Conservation (phyloP, 2,888 invertebrate species). For the Alloscopus bannaensis region DNA sequence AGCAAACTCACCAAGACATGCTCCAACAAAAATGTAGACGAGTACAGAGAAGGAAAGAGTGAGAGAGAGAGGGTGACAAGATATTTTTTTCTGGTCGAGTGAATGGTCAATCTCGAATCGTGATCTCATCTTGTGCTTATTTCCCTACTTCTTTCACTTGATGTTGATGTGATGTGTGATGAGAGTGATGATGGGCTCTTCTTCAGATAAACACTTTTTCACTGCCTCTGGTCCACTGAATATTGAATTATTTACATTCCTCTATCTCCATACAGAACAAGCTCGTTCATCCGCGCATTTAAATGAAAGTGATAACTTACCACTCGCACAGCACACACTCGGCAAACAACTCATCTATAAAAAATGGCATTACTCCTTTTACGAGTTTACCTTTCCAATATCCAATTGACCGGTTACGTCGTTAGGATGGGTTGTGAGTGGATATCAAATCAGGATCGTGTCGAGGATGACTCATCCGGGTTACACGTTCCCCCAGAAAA, state of each 20-base stretch:
- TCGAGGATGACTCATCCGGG: too few relatives aligned
- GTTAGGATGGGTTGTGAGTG: too few relatives aligned
- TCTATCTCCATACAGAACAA: conserved; percentile 16
- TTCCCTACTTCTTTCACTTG: conserved; percentile 53
- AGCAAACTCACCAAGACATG: conserved; percentile 3
- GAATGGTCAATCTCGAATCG: conserved; percentile 59
- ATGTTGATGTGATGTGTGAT: conserved; percentile 39
- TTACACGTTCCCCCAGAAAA: too few relatives aligned
- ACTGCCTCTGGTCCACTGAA: conserved; percentile 36
- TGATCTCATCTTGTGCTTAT: conserved; percentile 59
- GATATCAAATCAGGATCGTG: too few relatives aligned
- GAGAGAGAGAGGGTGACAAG: conserved; percentile 53
- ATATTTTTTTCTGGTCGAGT: conserved; percentile 59
- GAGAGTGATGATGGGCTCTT: conserved; percentile 21
- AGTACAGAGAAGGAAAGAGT: conserved; percentile 7
- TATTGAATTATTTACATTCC: conserved; percentile 52
- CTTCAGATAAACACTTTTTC: conserved; percentile 39
- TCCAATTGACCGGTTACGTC: too few relatives aligned
- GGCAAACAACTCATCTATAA: too few relatives aligned
- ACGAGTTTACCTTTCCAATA: too few relatives aligned
- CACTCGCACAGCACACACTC: too few relatives aligned
- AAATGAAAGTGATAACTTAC: too few relatives aligned
- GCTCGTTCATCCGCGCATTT: too few relatives aligned
- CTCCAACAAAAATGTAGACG: not conserved
- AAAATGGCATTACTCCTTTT: too few relatives aligned